These are phyloP conservation scores for Protula sp. DNA, from an alignment of 2,888 invertebrate species.

Conservation along the genomic window DNA sequence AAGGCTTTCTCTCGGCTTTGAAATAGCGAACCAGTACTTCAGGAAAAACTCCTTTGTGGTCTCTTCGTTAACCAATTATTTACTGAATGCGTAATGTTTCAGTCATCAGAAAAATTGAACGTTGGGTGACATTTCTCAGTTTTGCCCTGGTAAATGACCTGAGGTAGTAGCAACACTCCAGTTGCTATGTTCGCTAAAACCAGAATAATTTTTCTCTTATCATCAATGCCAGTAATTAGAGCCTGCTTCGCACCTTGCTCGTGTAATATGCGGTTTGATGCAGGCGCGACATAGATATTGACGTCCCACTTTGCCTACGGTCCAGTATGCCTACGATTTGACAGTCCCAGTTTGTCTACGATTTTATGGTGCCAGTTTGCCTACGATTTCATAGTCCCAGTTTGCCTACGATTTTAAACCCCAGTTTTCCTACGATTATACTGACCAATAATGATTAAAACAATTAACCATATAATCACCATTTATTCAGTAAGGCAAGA, in stretches of 20 bases:
- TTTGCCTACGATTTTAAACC: too few species aligned
- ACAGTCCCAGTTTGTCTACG: too few species aligned
- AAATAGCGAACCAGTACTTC: background rate
- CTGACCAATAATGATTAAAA: too few species aligned
- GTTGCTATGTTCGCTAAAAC: background rate
- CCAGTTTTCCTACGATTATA: too few species aligned
- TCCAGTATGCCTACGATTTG: too few species aligned
- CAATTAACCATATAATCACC: too few species aligned
- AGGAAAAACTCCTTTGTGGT: background rate
- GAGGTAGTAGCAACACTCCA: background rate
- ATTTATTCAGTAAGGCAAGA: too few species aligned
- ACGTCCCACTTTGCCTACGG: too few species aligned
- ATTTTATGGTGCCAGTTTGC: too few species aligned
- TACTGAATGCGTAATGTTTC: background rate
- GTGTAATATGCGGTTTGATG: background rate
- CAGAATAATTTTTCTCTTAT: background rate
- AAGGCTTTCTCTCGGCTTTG: background rate
- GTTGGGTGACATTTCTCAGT: background rate
- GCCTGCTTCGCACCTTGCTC: background rate
- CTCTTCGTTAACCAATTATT: background rate
- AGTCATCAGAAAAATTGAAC: background rate
- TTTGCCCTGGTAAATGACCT: background rate
- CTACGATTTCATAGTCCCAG: too few species aligned
- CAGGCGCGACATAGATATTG: background rate
- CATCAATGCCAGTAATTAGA: background rate